These are phyloP conservation scores for Campylomormyrus tamandua DNA, from an alignment of 2,113 vertebrate species.

Conservation along the genomic window DNA sequence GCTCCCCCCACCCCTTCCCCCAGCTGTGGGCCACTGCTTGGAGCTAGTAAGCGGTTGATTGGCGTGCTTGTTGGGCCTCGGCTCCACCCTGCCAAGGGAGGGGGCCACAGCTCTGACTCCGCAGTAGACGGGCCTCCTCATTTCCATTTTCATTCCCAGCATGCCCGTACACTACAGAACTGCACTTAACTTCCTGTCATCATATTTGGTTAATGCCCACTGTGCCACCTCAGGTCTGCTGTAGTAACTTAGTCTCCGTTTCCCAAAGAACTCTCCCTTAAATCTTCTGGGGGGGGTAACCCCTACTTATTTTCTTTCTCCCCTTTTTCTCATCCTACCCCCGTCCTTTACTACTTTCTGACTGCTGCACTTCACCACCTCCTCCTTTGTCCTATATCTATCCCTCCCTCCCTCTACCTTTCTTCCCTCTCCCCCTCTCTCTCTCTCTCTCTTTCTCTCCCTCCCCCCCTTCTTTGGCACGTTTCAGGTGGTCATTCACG, in stretches of 20 bases:
- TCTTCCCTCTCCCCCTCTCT: constrained; percentile 7
- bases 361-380: constrained; percentile 28
- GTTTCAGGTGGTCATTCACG: constrained; percentile 93
- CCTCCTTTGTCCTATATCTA: constrained; percentile 59
- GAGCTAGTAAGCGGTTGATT: background rate
- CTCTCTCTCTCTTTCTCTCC: background rate
- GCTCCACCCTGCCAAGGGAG: background rate
- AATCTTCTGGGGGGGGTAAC: constrained; percentile 50
- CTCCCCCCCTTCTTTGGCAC: background rate
- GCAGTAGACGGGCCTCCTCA: constrained; percentile 18
- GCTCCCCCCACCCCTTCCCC: background rate
- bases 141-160: constrained; percentile 38
- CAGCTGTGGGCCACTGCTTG: background rate
- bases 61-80: background rate
- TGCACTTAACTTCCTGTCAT: constrained; percentile 25
- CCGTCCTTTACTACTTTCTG: constrained; percentile 39
- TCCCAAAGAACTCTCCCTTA: constrained; percentile 33
- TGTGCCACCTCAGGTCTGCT: background rate
- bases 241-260: background rate
- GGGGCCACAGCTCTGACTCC: background rate
- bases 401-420: background rate
- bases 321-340: constrained; percentile 42
- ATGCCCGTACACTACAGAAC: constrained; percentile 36
- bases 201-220: constrained; percentile 12
- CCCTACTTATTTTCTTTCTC: constrained; percentile 57